Percentiles rank a stretch among this genome's conserved stretches.
Conservation (phyloP, 2,888 invertebrate species). For the Eupithecia subumbrata region DNA sequence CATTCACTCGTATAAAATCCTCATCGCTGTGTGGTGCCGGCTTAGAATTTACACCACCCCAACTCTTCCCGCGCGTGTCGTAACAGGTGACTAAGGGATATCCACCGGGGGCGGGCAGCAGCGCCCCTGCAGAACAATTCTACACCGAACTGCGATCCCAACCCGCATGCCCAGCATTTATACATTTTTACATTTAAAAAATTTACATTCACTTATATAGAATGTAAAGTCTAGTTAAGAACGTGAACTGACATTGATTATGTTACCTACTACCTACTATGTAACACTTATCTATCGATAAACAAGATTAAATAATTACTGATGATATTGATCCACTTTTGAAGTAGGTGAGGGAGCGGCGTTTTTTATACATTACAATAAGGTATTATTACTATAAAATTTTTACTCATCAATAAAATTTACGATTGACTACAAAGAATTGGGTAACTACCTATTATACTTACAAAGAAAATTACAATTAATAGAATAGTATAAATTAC, state of each 20-base stretch:
- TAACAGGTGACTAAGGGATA: too few species aligned
- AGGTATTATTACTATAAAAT: background rate
- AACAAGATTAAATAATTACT: conserved; percentile 33
- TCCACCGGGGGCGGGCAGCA: too few species aligned
- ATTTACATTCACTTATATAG: background rate
- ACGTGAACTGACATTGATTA: conserved; percentile 8
- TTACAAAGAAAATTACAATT: background rate
- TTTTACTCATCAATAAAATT: background rate
- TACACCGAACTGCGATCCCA: too few species aligned
- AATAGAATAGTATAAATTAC: too few species aligned
- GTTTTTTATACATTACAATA: background rate
- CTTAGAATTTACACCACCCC: too few species aligned
- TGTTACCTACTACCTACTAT: conserved; percentile 9
- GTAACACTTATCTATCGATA: conserved; percentile 11
- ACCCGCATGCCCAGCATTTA: too few species aligned
- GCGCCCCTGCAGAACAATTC: too few species aligned
- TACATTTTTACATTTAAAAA: too few species aligned
- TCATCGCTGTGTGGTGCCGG: too few species aligned
- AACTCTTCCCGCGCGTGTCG: too few species aligned
- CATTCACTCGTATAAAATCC: background rate
- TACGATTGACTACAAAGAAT: background rate
- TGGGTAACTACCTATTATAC: background rate
- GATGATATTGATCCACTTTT: conserved; percentile 35
- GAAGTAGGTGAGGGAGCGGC: conserved; percentile 27
- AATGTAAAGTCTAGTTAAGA: background rate